Evolutionary conservation across 2,888 invertebrate species (phyloP).

Genomic region (Seira sanloemensis): DNA sequence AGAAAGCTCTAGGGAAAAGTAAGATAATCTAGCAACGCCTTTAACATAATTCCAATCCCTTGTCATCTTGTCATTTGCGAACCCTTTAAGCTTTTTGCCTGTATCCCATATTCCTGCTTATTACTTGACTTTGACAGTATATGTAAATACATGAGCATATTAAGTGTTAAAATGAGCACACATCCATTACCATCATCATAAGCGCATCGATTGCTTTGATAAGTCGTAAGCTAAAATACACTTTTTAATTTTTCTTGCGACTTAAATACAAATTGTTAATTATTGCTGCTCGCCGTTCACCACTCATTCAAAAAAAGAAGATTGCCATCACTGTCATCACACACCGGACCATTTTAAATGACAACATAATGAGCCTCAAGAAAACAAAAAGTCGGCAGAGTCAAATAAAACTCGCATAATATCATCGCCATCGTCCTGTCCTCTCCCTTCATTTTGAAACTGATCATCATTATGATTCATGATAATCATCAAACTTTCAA

Average conservation of each 20-base stretch:
- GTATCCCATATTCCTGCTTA: not conserved
- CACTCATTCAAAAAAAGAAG: slow-evolving; percentile 3
- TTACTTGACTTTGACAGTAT: not conserved
- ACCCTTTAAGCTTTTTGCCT: not conserved
- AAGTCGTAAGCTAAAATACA: not conserved
- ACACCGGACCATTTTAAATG: slow-evolving; percentile 36
- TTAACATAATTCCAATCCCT: not conserved
- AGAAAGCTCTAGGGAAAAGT: not conserved
- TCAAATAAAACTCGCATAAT: not conserved
- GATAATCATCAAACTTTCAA: not conserved
- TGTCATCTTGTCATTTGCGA: not conserved
- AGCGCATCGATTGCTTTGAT: not conserved
- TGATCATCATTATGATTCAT: not conserved
- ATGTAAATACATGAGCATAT: not conserved
- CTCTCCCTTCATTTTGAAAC: not conserved
- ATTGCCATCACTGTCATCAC: slow-evolving; percentile 13
- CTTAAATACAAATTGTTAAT: not conserved
- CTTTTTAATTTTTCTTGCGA: not conserved
- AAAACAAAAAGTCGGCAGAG: not conserved
- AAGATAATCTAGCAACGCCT: not conserved
- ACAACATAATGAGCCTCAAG: slow-evolving; percentile 36
- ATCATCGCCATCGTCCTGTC: not conserved
- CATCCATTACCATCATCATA: not conserved
- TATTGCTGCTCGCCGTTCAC: slow-evolving; percentile 38
- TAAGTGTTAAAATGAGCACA: not conserved